phyloP scores from a whole-genome alignment of 1,140 invertebrate species.

The Whitmania pigra region DNA sequence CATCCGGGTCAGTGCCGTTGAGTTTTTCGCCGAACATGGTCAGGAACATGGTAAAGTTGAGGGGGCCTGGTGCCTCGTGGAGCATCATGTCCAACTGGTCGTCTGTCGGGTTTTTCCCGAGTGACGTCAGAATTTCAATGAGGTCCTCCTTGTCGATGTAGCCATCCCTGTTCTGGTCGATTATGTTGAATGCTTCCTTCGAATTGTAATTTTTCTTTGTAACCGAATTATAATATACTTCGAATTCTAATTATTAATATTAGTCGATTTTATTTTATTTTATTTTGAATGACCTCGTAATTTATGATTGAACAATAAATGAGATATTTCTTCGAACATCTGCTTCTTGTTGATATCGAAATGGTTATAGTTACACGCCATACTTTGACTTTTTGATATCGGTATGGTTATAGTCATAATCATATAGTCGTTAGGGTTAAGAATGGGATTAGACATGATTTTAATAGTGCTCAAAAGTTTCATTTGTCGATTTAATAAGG shows the following conservation, averaged over 20 bases:
- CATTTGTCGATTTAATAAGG: too few species aligned
- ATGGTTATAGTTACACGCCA: too few species aligned
- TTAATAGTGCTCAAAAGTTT: too few species aligned
- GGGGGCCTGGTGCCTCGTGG: slow-evolving; percentile 50
- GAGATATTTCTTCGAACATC: background rate
- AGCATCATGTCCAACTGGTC: slow-evolving; percentile 49
- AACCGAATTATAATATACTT: too few species aligned
- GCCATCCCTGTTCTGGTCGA: slow-evolving; percentile 81
- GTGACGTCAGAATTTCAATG: slow-evolving; percentile 94
- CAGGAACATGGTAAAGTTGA: slow-evolving; percentile 55
- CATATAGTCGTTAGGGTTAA: too few species aligned
- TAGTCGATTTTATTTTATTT: too few species aligned
- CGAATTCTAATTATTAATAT: too few species aligned
- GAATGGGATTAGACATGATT: too few species aligned
- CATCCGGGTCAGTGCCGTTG: slow-evolving; percentile 51
- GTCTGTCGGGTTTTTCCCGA: slow-evolving; percentile 52
- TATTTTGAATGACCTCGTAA: too few species aligned
- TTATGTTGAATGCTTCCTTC: slow-evolving; percentile 99
- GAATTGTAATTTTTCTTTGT: slow-evolving; percentile 49
- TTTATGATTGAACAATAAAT: too few species aligned
- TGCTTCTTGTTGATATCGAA: background rate
- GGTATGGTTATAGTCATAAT: too few species aligned
- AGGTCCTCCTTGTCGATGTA: slow-evolving; percentile 97
- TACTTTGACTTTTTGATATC: too few species aligned
- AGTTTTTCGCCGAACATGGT: slow-evolving; percentile 52